Percentiles rank a stretch among this genome's conserved stretches.
phyloP scores from a whole-genome alignment of 2,797 vertebrate genomes.

The Rousettus madagascariensis region DNA sequence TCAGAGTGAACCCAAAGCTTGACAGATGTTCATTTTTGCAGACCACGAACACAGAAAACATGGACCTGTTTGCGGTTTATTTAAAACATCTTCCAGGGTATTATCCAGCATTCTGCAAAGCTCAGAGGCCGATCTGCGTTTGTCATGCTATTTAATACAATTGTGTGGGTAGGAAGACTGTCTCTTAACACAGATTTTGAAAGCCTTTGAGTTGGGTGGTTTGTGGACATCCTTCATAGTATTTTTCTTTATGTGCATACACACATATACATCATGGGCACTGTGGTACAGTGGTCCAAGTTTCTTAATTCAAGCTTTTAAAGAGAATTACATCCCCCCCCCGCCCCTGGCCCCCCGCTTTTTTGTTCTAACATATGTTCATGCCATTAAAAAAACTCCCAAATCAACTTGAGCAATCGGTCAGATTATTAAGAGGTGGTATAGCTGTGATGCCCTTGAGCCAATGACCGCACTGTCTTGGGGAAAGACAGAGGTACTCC shows the following conservation, averaged over 20 bases:
- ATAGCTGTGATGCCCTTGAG: not conserved
- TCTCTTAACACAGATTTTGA: not conserved
- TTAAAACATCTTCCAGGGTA: not conserved
- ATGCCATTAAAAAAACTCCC: not conserved
- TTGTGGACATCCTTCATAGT: not conserved
- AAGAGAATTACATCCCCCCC: not conserved
- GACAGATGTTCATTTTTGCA: not conserved
- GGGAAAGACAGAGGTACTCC: not conserved
- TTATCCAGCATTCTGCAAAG: not conserved
- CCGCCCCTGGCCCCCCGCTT: too few species aligned
- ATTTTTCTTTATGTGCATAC: not conserved
- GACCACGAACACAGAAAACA: not conserved
- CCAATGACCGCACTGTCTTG: not conserved
- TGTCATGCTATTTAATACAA: conserved; percentile 23
- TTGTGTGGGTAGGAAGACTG: not conserved
- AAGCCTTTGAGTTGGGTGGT: not conserved
- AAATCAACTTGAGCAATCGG: not conserved
- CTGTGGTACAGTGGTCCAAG: not conserved
- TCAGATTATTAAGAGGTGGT: not conserved
- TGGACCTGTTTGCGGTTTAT: not conserved
- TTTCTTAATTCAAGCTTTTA: not conserved
- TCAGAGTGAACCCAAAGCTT: not conserved
- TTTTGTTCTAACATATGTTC: not conserved
- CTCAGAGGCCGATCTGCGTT: not conserved
- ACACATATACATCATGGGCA: not conserved